These are phyloP conservation scores for Copidosoma aretas DNA, from an alignment of 2,888 invertebrate genomes.

Conservation along the genomic window DNA sequence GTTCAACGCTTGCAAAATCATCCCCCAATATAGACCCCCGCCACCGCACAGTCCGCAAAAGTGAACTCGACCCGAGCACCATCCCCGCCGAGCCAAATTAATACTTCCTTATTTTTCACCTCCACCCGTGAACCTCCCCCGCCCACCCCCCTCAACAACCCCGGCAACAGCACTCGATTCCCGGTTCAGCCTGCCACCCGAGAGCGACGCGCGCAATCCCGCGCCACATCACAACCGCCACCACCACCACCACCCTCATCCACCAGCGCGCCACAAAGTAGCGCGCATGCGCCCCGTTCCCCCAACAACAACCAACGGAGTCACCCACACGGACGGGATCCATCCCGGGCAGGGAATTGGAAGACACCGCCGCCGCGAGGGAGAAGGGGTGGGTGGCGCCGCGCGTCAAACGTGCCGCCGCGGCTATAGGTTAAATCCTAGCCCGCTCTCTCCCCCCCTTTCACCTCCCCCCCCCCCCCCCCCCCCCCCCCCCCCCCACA, in stretches of 20 bases:
- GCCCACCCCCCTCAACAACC: background rate
- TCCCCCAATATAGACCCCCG: background rate
- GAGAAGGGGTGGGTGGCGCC: conserved; percentile 2
- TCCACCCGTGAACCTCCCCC: background rate
- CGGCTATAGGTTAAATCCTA: conserved; percentile 62
- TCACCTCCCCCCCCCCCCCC: background rate
- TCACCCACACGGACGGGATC: too few relatives aligned
- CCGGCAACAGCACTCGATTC: background rate
- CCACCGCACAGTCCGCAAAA: conserved; percentile 41
- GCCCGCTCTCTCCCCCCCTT: background rate
- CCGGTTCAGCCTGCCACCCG: background rate
- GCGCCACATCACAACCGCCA: too few relatives aligned
- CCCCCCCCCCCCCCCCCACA: background rate
- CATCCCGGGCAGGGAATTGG: too few relatives aligned
- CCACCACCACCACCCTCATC: too few relatives aligned
- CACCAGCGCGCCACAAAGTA: too few relatives aligned
- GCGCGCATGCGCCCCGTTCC: conserved; percentile 25
- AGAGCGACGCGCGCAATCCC: background rate
- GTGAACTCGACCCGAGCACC: conserved; percentile 39
- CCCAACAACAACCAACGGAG: too few relatives aligned
- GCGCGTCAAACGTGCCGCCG: conserved; percentile 58
- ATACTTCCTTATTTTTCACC: background rate
- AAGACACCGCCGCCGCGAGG: background rate
- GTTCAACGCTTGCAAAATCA: too few relatives aligned
- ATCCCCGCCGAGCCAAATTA: background rate